A percentile compares a stretch with the other conserved stretches of the same genome.
These are phyloP conservation scores for Pseudopipra pipra DNA, from an alignment of 2,113 vertebrate genomes.

Conservation along the genomic window DNA sequence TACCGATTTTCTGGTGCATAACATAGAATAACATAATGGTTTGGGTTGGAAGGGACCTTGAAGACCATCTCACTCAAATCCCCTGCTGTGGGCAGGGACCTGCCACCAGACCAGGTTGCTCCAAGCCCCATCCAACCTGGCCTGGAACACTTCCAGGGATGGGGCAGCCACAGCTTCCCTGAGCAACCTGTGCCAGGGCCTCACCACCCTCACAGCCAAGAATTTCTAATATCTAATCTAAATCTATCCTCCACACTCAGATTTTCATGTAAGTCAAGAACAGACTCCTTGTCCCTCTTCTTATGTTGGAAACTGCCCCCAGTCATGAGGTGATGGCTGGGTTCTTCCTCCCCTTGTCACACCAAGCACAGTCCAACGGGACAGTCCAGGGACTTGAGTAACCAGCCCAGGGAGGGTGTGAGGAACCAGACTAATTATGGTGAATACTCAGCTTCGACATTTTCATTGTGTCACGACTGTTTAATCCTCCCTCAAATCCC, in stretches of 20 bases:
- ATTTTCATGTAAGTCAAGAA: rapidly evolving
- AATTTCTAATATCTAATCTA: neutral
- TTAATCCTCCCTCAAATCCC: conserved; percentile 54
- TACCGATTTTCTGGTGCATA: neutral
- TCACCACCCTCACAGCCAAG: rapidly evolving
- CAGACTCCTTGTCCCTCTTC: rapidly evolving
- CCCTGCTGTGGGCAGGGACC: neutral
- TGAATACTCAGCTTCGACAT: neutral
- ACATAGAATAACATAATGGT: too few relatives aligned
- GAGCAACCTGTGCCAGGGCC: neutral
- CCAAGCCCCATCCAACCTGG: rapidly evolving
- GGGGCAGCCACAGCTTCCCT: neutral
- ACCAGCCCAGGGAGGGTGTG: neutral
- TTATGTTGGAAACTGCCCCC: rapidly evolving
- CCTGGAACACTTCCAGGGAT: rapidly evolving
- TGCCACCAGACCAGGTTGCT: rapidly evolving
- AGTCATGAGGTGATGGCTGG: rapidly evolving
- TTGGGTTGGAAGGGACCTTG: neutral
- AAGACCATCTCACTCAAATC: neutral
- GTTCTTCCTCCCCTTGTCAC: neutral
- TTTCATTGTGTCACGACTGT: conserved; percentile 2
- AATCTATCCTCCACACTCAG: neutral
- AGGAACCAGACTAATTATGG: neutral
- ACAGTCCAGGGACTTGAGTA: neutral
- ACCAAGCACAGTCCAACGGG: rapidly evolving